phyloP scores from a whole-genome alignment of 1,140 invertebrate species.

The Aphis craccivora region DNA sequence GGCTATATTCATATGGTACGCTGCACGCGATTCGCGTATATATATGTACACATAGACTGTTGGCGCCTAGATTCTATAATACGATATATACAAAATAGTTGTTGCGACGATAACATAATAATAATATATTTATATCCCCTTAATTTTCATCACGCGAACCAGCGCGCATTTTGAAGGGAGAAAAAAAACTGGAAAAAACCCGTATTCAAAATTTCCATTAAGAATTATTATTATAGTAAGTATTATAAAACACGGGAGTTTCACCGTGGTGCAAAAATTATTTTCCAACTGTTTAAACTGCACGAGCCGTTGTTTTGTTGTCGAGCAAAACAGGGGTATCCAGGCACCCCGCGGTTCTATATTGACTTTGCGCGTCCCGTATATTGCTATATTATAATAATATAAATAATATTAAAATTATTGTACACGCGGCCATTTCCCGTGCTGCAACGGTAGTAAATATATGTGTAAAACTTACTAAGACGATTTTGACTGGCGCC shows the following conservation, averaged over 20 bases:
- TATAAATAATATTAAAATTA: constrained; percentile 8
- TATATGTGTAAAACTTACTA: not conserved
- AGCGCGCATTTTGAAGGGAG: not conserved
- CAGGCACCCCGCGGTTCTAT: not conserved
- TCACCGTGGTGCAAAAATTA: not conserved
- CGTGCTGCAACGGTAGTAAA: not conserved
- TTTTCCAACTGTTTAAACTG: not conserved
- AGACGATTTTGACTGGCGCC: not conserved
- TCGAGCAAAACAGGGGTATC: not conserved
- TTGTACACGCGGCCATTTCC: not conserved
- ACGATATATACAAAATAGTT: not conserved
- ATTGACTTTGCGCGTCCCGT: not conserved
- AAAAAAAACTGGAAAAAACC: not conserved
- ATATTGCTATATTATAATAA: not conserved
- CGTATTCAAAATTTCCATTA: constrained; percentile 2
- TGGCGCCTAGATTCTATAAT: constrained; percentile 49
- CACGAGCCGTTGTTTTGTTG: not conserved
- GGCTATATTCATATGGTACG: not conserved
- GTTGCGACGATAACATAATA: not conserved
- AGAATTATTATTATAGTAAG: not conserved
- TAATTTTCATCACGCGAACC: constrained; percentile 39
- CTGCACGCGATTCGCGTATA: constrained; percentile 15
- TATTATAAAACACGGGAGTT: not conserved
- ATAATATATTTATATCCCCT: not conserved
- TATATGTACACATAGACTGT: constrained; percentile 6